Base-by-base conservation (phyloP, 2,797 vertebrate species). In the Pitangus sulphuratus region DNA sequence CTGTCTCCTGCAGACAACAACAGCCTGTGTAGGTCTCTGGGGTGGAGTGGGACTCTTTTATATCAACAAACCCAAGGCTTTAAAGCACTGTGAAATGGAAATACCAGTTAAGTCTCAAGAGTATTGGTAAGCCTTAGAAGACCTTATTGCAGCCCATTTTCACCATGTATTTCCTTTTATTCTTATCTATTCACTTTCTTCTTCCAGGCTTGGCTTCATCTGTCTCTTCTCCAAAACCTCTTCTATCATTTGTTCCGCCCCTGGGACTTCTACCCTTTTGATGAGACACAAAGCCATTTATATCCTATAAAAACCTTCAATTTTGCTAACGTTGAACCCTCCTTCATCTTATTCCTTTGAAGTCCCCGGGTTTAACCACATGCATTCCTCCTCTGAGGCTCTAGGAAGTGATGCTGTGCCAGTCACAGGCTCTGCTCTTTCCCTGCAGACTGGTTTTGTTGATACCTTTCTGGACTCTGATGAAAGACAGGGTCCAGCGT, bases 221-320 rank as follows among this genome's bases (percentile, higher is more conserved):
- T 69, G 33, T 74, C 51, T 77, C 25, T 68, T 77, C 56, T 84
- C 80, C 40, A 79, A 60, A 95, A 64, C 10, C 44, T 79, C 56
- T 62, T 90, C 94, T 94, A 54, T 91, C 66, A 95, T 95, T 91
- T 93, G 33, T 74, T 90, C 48, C 68, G 15, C 85, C 60, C 26
- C 17, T 81, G 74, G 58, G 76, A 88, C 4, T 87, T 74, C 56
- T 62, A 42, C 37, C 21, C 39, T 60, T 94, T 76, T 82, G 77
- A 90, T 30, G 70, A 91, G 70, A 71, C 40, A 82, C 66, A 91
- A 95, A 89, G 17, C 56, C 54, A 62, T 76, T 90, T 84, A 91
- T 88, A 91, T 84, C 53, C 75, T 80, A 79, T 53, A 77, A 93
- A 93, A 94, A 1, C 87, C 94, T 95, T 71, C 87, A 93, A 96